Base-by-base conservation (phyloP, 2,888 invertebrate genomes). In the Pterostichus madidus region DNA sequence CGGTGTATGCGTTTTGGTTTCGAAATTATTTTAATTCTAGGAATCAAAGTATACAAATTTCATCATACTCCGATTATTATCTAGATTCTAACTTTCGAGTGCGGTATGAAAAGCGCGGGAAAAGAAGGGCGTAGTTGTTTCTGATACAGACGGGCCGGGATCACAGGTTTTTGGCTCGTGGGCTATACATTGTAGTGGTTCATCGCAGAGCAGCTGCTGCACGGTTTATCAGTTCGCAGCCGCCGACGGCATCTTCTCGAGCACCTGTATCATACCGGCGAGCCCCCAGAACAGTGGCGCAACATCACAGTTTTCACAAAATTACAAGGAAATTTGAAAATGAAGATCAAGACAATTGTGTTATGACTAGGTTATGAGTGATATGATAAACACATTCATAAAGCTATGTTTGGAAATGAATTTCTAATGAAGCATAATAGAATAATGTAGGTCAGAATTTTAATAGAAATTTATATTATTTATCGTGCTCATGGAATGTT, bases 191-290 rank as follows among this genome's bases (percentile, higher is more conserved):
- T 13, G 24, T 17, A n/a, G 53, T 53, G 53, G 59, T 24, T 59
- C 17, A 17, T 31, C 59, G 59, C 17, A 10, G 68, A 39, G 17
- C 68, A 39, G 68, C 13, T 68, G 68, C 17, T 39, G 39, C 15
- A 15, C 13, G 35, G 15, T 15, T 35, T 15, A 32, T 15, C 8
- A 39, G 13, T 68, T 15, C 53, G 15, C n/a, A 15, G 53, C 8
- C 68, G 71, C 71, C 71, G 71, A 71, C 71, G 71, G 46, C 71
- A 71, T 71, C 71, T 64, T 59, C 17, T 64, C 32, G 64, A 7
- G 64, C 64, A 59, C 59, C 59, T 59, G 59, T 59, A 31, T 49
- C 49, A 49, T n/a, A 49, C 49, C 49, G 4, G 1, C 49, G 5
- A 49, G 49, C 49, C 10, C 49, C 49, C 11, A 8, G 24, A 49